Percentiles rank a stretch among this genome's conserved stretches.
Evolutionary conservation across 1,140 invertebrate genomes (phyloP).

Genomic region (Aphaenogaster floridana): DNA sequence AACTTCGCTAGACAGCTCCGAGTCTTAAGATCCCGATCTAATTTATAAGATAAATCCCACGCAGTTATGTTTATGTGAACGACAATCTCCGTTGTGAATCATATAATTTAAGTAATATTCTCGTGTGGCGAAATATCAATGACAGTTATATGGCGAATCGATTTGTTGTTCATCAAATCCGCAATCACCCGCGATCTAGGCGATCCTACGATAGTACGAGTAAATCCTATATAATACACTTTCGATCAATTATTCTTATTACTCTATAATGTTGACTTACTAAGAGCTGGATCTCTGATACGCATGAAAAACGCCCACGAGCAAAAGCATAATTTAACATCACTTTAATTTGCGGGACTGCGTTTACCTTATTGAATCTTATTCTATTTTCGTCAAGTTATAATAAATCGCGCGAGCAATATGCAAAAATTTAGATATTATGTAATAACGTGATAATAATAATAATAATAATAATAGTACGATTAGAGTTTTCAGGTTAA

Average conservation of each 20-base stretch:
- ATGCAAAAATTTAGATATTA: background rate
- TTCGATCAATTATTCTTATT: background rate
- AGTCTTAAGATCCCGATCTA: background rate
- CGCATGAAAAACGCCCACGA: background rate
- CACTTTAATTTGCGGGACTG: background rate
- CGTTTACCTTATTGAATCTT: background rate
- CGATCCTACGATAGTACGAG: background rate
- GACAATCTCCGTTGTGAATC: background rate
- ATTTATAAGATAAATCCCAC: background rate
- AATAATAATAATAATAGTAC: background rate
- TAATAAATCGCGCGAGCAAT: background rate
- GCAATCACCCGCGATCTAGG: background rate
- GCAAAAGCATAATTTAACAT: background rate
- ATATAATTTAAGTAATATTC: constrained; percentile 14
- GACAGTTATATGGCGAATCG: background rate
- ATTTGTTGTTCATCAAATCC: background rate
- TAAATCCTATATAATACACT: background rate
- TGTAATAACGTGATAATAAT: background rate
- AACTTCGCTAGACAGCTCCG: background rate
- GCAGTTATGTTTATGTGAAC: background rate
- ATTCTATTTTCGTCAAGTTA: background rate
- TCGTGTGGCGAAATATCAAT: background rate
- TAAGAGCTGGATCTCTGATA: background rate
- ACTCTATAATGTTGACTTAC: background rate
- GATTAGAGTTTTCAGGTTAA: background rate